phyloP scores from a whole-genome alignment of 2,797 vertebrate genomes.

The Galago senegalensis region DNA sequence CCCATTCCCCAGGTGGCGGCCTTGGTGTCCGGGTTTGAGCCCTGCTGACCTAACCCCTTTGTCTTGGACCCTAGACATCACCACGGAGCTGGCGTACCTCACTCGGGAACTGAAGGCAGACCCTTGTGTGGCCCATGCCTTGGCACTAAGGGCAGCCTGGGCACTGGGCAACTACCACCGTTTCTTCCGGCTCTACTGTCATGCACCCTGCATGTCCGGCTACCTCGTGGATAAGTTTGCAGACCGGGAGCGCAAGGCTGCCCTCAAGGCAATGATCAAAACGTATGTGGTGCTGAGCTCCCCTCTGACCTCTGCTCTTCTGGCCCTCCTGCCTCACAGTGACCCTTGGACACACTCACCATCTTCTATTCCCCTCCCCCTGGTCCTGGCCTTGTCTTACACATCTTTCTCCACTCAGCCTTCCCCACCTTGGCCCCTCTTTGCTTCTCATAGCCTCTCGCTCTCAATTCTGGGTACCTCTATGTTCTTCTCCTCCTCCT shows the following conservation, averaged over 20 bases:
- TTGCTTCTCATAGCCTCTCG: neutral
- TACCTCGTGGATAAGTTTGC: constrained; percentile 98
- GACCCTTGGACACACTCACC: neutral
- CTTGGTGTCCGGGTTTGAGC: fast-evolving
- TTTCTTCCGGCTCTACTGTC: constrained; percentile 95
- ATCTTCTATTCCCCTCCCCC: too few relatives aligned
- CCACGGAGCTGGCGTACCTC: constrained; percentile 95
- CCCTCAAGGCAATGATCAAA: constrained; percentile 96
- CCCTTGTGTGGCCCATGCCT: constrained; percentile 93
- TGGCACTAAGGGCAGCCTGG: constrained; percentile 95
- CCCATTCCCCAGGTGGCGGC: fast-evolving
- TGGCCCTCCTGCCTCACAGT: neutral
- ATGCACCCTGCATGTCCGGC: constrained; percentile 95
- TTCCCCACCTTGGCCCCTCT: neutral
- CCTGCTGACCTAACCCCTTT: too few relatives aligned
- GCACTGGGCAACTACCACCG: constrained; percentile 95
- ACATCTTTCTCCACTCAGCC: fast-evolving
- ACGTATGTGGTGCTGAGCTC: constrained; percentile 91
- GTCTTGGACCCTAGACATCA: constrained; percentile 90
- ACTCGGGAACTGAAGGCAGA: constrained; percentile 93
- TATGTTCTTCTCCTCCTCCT: neutral
- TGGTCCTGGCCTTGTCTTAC: too few relatives aligned
- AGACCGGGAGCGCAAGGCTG: constrained; percentile 94
- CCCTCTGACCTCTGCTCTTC: neutral
- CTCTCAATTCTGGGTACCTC: neutral